Percentiles rank a stretch among this genome's conserved stretches.
phyloP scores from a whole-genome alignment of 2,888 invertebrate genomes.

The Epsilonema sp. region DNA sequence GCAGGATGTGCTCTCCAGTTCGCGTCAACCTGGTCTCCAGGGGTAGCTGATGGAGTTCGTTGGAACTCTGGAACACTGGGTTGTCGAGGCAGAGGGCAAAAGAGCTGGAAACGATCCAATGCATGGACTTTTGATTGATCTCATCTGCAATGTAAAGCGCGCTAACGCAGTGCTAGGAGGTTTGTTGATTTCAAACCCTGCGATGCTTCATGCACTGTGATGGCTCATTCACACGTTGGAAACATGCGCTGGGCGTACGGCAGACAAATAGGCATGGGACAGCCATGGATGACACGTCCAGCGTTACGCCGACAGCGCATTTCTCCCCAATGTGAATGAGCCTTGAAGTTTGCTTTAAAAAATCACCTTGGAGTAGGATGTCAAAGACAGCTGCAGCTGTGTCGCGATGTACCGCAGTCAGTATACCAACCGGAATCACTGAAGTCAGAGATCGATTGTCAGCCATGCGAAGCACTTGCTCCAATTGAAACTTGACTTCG shows the following conservation, averaged over 20 bases:
- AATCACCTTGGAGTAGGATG: slow-evolving; percentile 41
- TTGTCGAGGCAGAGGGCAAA: slow-evolving; percentile 78
- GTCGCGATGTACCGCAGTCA: slow-evolving; percentile 58
- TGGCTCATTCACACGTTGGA: too few relatives aligned
- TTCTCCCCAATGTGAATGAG: too few relatives aligned
- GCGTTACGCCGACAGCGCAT: too few relatives aligned
- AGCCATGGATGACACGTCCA: too few relatives aligned
- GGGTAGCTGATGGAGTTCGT: slow-evolving; percentile 54
- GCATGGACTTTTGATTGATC: slow-evolving; percentile 57
- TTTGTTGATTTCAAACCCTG: slow-evolving; percentile 1
- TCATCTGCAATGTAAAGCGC: too few relatives aligned
- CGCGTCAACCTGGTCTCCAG: slow-evolving; percentile 38
- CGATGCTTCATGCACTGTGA: neutral
- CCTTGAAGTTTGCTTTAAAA: too few relatives aligned
- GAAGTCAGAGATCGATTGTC: slow-evolving; percentile 12
- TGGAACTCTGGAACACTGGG: too few relatives aligned
- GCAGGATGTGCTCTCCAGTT: slow-evolving; percentile 50
- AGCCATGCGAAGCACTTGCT: slow-evolving; percentile 29
- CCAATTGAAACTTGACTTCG: slow-evolving; percentile 33
- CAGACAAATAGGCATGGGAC: too few relatives aligned
- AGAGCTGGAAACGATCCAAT: slow-evolving; percentile 60
- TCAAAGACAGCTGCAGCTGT: slow-evolving; percentile 53
- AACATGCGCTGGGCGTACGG: too few relatives aligned
- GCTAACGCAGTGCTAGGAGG: too few relatives aligned
- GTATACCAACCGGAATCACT: slow-evolving; percentile 49